phyloP scores from a whole-genome alignment of 2,888 invertebrate species.

The Anoncus sp. region DNA sequence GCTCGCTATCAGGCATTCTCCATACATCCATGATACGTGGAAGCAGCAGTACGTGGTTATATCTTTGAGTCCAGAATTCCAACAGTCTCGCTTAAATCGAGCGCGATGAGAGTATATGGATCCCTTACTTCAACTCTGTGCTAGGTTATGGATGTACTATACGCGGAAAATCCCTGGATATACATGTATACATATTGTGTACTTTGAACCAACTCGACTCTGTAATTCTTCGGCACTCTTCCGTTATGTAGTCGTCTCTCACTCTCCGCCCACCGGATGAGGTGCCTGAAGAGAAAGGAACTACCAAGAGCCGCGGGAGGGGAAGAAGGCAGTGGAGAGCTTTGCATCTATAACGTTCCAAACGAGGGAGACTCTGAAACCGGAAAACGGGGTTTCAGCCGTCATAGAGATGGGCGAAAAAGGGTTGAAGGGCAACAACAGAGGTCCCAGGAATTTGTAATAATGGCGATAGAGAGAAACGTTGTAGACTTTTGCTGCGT shows the following conservation, averaged over 20 bases:
- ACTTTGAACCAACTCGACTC: conserved; percentile 62
- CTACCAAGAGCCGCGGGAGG: conserved; percentile 5
- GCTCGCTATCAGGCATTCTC: neutral
- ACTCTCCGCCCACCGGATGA: neutral
- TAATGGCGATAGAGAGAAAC: conserved; percentile 20
- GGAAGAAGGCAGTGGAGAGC: conserved; percentile 56
- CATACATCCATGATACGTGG: conserved; percentile 13
- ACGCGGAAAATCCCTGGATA: conserved; percentile 2
- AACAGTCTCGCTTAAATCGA: conserved; percentile 67
- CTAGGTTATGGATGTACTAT: conserved; percentile 36
- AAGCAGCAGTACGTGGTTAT: conserved; percentile 29
- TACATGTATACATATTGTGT: conserved; percentile 24
- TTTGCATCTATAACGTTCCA: conserved; percentile 69
- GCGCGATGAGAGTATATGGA: conserved; percentile 69
- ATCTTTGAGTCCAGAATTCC: conserved; percentile 39
- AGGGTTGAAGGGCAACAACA: conserved; percentile 52
- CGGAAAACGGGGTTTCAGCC: conserved; percentile 67
- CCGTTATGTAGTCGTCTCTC: conserved; percentile 1
- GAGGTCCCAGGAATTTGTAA: conserved; percentile 10
- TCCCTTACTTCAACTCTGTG: neutral
- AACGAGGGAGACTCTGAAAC: conserved; percentile 61
- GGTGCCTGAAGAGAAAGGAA: neutral
- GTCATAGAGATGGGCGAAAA: conserved; percentile 10
- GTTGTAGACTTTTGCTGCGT: conserved; percentile 6
- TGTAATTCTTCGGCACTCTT: conserved; percentile 72